phyloP scores from a whole-genome alignment of 2,888 invertebrate species.

The Adineta ricciae region DNA sequence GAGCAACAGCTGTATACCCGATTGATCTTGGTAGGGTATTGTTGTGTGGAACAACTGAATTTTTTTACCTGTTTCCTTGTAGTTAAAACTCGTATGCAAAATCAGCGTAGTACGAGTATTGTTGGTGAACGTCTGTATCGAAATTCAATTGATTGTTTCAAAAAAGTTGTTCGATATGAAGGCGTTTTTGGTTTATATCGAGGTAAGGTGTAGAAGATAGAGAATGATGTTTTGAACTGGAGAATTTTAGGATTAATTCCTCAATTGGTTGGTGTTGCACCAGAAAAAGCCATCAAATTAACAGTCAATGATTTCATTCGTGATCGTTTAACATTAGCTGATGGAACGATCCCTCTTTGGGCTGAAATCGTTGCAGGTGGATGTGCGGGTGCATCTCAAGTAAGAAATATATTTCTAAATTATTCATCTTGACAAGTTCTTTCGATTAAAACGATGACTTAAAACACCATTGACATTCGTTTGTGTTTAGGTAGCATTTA shows the following conservation, averaged over 20 bases:
- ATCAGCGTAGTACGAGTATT: slow-evolving; percentile 85
- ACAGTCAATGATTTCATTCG: slow-evolving; percentile 87
- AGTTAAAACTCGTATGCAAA: slow-evolving; percentile 97
- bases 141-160: slow-evolving; percentile 84
- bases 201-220: background rate
- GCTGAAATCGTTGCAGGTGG: slow-evolving; percentile 82
- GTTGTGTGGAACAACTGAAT: background rate
- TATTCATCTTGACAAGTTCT: background rate
- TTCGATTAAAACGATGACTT: no score
- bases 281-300: slow-evolving; percentile 96
- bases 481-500: slow-evolving; percentile 77
- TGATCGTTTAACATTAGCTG: slow-evolving; percentile 67
- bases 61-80: no score
- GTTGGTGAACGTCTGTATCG: slow-evolving; percentile 89
- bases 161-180: slow-evolving; percentile 61
- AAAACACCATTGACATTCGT: no score
- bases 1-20: slow-evolving; percentile 95
- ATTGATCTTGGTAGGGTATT: slow-evolving; percentile 60
- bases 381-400: slow-evolving; percentile 58
- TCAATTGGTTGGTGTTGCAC: slow-evolving; percentile 93
- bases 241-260: slow-evolving; percentile 60
- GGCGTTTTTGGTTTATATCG: slow-evolving; percentile 79
- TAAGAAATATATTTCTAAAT: background rate
- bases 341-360: slow-evolving; percentile 68
- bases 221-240: background rate